A percentile compares a stretch with the other conserved stretches of the same genome.
Conservation (phyloP, 2,888 invertebrate genomes). For the Diachrysia chrysitis region DNA sequence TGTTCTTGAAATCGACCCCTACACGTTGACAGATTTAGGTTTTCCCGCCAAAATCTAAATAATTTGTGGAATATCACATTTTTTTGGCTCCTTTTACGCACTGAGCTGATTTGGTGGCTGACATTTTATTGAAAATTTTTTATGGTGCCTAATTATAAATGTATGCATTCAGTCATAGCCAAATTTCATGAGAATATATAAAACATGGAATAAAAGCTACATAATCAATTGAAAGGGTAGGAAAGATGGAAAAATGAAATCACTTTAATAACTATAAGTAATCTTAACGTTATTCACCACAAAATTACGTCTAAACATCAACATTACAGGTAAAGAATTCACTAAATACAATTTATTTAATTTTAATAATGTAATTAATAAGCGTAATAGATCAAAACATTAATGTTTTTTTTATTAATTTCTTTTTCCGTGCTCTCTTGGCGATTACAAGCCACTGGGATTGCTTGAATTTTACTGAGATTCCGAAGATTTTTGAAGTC, state of each 20-base stretch:
- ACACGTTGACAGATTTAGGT: constrained; percentile 14
- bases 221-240: constrained; percentile 37
- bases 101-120: background rate
- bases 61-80: constrained; percentile 1
- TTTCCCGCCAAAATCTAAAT: constrained; percentile 19
- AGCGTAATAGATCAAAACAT: constrained; percentile 89
- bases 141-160: no score
- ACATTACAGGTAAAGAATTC: constrained; percentile 83
- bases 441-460: constrained; percentile 67
- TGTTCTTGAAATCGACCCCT: constrained; percentile 24
- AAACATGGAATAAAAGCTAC: constrained; percentile 45
- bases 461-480: constrained; percentile 61
- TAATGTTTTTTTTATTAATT: constrained; percentile 79
- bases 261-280: constrained; percentile 42
- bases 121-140: background rate
- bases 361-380: constrained; percentile 86
- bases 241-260: constrained; percentile 37
- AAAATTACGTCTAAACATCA: constrained; percentile 81
- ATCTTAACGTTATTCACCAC: constrained; percentile 67
- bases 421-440: constrained; percentile 51
- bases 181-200: background rate
- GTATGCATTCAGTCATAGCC: background rate
- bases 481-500: constrained; percentile 17
- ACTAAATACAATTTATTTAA: constrained; percentile 83
- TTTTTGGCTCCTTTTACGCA: background rate